Evolutionary conservation across 2,113 vertebrate species (phyloP).

Genomic region (Sebastes fasciatus): DNA sequence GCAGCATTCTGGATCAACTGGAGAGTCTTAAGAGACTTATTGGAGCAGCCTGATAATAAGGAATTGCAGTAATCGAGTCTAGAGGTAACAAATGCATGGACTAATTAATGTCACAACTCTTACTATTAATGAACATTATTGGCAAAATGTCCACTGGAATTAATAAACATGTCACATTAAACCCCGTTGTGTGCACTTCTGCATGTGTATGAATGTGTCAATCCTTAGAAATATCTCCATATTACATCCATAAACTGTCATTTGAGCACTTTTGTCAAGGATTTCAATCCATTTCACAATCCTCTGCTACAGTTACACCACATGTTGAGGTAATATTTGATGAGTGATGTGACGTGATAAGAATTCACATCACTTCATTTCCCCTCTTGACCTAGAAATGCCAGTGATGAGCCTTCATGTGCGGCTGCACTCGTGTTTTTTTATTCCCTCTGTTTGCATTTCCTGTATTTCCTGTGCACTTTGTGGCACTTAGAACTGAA

Average conservation of each 20-base stretch:
- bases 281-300: constrained; percentile 23
- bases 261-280: neutral
- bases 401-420: neutral
- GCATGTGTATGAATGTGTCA: neutral
- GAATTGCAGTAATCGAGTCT: too few species aligned
- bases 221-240: neutral
- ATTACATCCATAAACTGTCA: neutral
- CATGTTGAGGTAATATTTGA: constrained; percentile 6
- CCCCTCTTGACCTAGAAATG: constrained; percentile 34
- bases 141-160: neutral
- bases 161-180: too few species aligned
- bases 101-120: neutral
- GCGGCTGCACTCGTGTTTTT: neutral
- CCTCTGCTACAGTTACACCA: neutral
- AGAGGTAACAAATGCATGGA: too few species aligned
- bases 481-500: neutral
- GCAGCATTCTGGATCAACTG: too few species aligned
- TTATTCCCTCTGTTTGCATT: constrained; percentile 10
- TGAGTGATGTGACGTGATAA: constrained; percentile 49
- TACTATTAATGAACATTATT: neutral
- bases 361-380: constrained; percentile 1
- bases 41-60: too few species aligned
- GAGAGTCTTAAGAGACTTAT: too few species aligned
- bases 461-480: neutral
- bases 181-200: neutral